Base-by-base conservation (phyloP, 2,888 invertebrate genomes). In the Macropis europaea region DNA sequence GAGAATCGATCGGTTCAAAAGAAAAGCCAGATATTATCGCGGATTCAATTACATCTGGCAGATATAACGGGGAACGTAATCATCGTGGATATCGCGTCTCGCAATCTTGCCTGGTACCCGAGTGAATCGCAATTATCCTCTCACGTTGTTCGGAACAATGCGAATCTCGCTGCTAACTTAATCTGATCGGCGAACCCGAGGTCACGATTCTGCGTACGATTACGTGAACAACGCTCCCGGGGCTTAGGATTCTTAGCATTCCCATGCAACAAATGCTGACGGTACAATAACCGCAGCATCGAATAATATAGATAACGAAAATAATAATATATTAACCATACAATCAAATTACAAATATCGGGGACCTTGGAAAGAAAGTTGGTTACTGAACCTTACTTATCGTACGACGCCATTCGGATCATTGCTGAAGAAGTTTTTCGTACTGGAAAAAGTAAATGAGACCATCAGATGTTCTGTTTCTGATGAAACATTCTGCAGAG, bases 21-120 rank as follows among this genome's bases (percentile, higher is more conserved):
- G n/a, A n/a, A n/a, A n/a, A n/a, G n/a, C n/a, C n/a, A n/a, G 60
- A 53, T 71, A 57, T 48, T 57, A 60, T 54, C 57, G 60, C 48
- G 56, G 67, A 79, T 77, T 77, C 77, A 77, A 77, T 79, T 77
- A 77, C 56, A 48, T 43, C 19, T 34, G 43, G 40, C 54, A 62
- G 40, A 76, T 76, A 72, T 52, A 76, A 76, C 72, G 48, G 56
- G 45, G 60, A 56, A 52, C 47, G 70, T 78, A 77, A 78, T 77
- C 59, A 78, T 66, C 40, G 53, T 53, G 36, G 62, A 52, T 75
- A 76, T 78, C 76, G 67, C 56, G 52, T n/a, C 53, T 54, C 36
- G 61, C 71, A 56, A 71, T 71, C 71, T 61, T 66, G 50, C 67
- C 56, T 24, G 59, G 60, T 42, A 45, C 56, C 48, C 43, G 36